These are phyloP conservation scores for Strigamia maritima DNA, from an alignment of 2,888 invertebrate genomes.

Conservation along the genomic window DNA sequence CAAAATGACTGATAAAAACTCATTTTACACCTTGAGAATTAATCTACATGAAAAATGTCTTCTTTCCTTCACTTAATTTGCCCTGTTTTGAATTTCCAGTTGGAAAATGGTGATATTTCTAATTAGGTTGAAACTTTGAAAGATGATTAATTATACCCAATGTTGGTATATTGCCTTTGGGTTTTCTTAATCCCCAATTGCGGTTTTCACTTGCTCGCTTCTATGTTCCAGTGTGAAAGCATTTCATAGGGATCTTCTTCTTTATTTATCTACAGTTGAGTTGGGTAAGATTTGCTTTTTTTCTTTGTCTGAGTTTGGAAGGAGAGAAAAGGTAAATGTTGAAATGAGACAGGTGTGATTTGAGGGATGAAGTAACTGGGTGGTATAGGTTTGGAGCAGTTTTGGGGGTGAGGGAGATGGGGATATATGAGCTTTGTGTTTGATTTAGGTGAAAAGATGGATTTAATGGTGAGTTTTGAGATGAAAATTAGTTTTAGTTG, in stretches of 20 bases:
- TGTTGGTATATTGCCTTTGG: neutral
- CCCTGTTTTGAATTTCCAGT: too few relatives aligned
- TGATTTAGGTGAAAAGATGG: too few relatives aligned
- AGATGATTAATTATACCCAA: neutral
- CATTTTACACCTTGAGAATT: neutral
- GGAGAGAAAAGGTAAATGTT: neutral
- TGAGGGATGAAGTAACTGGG: neutral
- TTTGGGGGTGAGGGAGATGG: too few relatives aligned
- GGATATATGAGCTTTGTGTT: too few relatives aligned
- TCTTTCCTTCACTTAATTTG: neutral
- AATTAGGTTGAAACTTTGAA: neutral
- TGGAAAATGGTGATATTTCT: neutral
- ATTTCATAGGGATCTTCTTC: neutral
- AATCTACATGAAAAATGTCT: too few relatives aligned
- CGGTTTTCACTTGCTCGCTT: neutral
- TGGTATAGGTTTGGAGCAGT: too few relatives aligned
- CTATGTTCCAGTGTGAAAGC: neutral
- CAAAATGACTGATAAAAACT: neutral
- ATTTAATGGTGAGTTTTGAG: too few relatives aligned
- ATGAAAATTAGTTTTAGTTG: too few relatives aligned
- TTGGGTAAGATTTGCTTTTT: too few relatives aligned
- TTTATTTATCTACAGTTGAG: neutral
- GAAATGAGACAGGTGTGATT: neutral
- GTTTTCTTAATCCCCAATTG: conserved; percentile 3
- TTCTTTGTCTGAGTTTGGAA: too few relatives aligned